Conservation (phyloP, 2,797 vertebrate species). For the Channa striata region DNA sequence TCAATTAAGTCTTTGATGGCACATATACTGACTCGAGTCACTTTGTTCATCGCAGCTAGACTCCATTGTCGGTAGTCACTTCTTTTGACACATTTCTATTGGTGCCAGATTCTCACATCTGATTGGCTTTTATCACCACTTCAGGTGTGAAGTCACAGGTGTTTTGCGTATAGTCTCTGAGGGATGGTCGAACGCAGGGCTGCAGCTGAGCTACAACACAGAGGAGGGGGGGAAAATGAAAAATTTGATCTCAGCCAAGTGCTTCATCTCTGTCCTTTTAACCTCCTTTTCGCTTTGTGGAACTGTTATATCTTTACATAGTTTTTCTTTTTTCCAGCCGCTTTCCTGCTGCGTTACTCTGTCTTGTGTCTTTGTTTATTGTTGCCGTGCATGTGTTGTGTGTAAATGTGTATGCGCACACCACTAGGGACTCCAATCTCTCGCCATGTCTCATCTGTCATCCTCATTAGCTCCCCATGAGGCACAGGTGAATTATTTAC, state of each 20-base stretch:
- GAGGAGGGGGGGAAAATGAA: not conserved
- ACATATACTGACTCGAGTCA: conserved; percentile 27
- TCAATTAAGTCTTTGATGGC: conserved; percentile 58
- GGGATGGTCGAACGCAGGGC: conserved; percentile 25
- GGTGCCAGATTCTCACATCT: conserved; percentile 58
- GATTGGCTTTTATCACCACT: conserved; percentile 68
- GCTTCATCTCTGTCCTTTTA: conserved; percentile 45
- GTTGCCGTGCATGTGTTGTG: conserved; percentile 17
- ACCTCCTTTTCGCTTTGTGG: conserved; percentile 22
- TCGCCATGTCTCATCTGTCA: conserved; percentile 71
- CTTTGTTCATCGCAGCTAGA: conserved; percentile 26
- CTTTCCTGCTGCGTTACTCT: conserved; percentile 2
- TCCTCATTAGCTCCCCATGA: conserved; percentile 68
- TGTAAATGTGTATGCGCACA: conserved; percentile 1
- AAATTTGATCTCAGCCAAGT: conserved; percentile 28
- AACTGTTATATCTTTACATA: conserved; percentile 23
- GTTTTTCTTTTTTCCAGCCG: not conserved
- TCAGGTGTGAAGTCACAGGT: conserved; percentile 73
- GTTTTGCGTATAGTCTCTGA: conserved; percentile 40
- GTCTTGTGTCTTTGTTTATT: conserved; percentile 32
- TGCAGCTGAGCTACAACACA: conserved; percentile 39
- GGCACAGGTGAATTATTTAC: conserved; percentile 69
- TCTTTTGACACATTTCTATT: conserved; percentile 15
- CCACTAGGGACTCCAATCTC: conserved; percentile 44
- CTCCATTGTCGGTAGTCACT: conserved; percentile 31